These are phyloP conservation scores for Geopemphigus sp. DNA, from an alignment of 1,140 invertebrate genomes.

Conservation along the genomic window DNA sequence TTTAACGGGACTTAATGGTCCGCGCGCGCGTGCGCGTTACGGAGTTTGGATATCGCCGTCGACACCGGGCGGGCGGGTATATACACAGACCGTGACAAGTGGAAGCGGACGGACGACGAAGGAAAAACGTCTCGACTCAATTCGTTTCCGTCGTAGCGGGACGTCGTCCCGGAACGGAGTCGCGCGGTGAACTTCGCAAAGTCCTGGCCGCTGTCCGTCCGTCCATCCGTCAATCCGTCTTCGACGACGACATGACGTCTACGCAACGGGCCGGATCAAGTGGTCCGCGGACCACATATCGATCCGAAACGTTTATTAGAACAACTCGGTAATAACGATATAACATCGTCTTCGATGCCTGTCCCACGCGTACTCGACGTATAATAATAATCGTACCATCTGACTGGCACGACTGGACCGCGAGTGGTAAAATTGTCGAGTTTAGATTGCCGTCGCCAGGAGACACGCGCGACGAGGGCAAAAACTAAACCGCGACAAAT, in stretches of 20 bases:
- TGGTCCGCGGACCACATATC: neutral
- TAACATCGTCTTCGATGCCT: neutral
- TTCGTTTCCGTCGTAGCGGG: conserved; percentile 8
- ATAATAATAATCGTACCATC: too few species aligned
- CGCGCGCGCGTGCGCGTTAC: too few species aligned
- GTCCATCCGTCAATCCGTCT: too few species aligned
- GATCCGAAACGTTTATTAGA: neutral
- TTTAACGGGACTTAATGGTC: too few species aligned
- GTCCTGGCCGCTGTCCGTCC: conserved; percentile 10
- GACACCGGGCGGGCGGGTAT: too few species aligned
- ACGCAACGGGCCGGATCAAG: neutral
- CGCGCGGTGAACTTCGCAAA: conserved; percentile 1
- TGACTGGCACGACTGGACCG: neutral
- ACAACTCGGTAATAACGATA: neutral
- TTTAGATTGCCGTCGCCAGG: neutral
- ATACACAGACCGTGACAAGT: neutral
- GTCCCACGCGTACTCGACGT: too few species aligned
- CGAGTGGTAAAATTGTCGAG: neutral
- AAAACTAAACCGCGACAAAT: conserved; percentile 25
- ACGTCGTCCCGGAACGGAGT: neutral
- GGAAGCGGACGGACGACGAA: neutral
- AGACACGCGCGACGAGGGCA: neutral
- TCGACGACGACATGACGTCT: conserved; percentile 16
- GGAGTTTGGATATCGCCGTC: too few species aligned
- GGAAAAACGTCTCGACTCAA: neutral